Conservation (phyloP, 2,888 invertebrate species). For the Cephus rjabovi region DNA sequence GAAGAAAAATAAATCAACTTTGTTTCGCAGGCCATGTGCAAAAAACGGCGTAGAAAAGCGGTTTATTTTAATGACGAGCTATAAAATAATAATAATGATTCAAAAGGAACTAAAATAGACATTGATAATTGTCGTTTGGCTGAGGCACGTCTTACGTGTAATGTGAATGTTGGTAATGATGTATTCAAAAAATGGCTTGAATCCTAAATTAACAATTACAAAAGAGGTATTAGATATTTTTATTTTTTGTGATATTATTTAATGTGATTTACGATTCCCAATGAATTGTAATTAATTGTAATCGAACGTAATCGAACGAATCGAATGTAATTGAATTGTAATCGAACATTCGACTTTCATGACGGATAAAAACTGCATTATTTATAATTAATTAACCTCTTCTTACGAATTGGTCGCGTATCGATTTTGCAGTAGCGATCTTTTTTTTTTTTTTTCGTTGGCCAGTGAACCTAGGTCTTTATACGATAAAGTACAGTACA, state of each 20-base stretch:
- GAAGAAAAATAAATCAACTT: not conserved
- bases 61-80: not conserved
- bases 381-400: not conserved
- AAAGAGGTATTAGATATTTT: not conserved
- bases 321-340: no score
- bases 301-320: no score
- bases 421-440: no score
- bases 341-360: not conserved
- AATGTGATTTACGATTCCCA: not conserved
- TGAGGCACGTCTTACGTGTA: not conserved
- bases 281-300: not conserved
- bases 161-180: not conserved
- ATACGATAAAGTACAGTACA: not conserved
- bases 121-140: not conserved
- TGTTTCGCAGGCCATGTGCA: not conserved
- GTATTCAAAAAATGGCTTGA: fast-evolving
- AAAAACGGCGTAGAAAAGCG: not conserved
- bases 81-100: not conserved
- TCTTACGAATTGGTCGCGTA: not conserved
- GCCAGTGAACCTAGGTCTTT: no score
- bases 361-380: not conserved
- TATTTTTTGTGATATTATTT: not conserved
- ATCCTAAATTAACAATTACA: not conserved
- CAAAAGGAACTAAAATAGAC: not conserved
- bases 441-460: no score